Conservation (phyloP, 2,888 invertebrate genomes). For the Deilephila elpenor region DNA sequence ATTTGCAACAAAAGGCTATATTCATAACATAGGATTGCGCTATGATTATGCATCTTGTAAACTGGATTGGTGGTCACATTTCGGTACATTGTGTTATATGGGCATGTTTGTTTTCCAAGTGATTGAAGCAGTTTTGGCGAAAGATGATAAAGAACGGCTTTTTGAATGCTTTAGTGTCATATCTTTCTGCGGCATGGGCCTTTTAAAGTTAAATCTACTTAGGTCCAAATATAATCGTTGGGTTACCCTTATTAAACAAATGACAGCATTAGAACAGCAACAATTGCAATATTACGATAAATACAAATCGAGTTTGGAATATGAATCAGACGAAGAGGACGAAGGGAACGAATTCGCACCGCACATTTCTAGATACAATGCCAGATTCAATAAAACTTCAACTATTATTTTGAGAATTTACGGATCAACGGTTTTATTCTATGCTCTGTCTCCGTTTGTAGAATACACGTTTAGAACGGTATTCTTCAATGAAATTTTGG, state of each 20-base stretch:
- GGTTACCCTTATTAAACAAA: constrained; percentile 53
- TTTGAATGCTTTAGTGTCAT: constrained; percentile 69
- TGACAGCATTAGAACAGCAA: constrained; percentile 52
- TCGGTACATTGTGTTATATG: constrained; percentile 53
- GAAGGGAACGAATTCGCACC: constrained; percentile 39
- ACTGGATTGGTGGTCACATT: constrained; percentile 48
- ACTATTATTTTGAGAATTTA: constrained; percentile 58
- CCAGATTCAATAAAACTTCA: constrained; percentile 51
- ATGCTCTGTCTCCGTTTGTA: constrained; percentile 63
- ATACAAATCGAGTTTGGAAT: constrained; percentile 45
- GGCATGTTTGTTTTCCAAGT: constrained; percentile 53
- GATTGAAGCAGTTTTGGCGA: constrained; percentile 51
- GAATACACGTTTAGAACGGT: constrained; percentile 52
- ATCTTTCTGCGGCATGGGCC: constrained; percentile 66
- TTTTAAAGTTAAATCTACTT: constrained; percentile 63
- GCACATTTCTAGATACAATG: constrained; percentile 53
- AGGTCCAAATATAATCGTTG: constrained; percentile 49
- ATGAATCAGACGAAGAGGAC: constrained; percentile 45
- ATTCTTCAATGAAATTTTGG: constrained; percentile 38
- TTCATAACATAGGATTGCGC: constrained; percentile 53
- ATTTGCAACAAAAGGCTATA: constrained; percentile 20
- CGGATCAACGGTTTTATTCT: constrained; percentile 56
- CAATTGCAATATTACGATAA: constrained; percentile 42
- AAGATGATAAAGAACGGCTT: constrained; percentile 53
- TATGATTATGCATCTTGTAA: constrained; percentile 36